Evolutionary conservation across 2,797 vertebrate species (phyloP).

Genomic region (Taeniopygia guttata): DNA sequence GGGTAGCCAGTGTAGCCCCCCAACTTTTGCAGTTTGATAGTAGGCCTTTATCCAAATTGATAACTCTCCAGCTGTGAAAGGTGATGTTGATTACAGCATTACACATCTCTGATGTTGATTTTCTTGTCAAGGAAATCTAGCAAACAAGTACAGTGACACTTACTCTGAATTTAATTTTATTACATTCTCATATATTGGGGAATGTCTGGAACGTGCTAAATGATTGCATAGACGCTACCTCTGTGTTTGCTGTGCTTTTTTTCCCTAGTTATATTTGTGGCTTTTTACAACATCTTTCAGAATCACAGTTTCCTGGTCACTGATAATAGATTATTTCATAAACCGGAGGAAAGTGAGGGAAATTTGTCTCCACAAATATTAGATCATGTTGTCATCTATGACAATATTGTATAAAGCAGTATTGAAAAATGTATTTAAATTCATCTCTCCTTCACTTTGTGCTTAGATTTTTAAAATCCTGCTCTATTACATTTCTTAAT

Average conservation of each 20-base stretch:
- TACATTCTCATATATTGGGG: background rate
- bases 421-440: background rate
- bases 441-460: background rate
- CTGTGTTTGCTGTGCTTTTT: background rate
- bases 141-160: background rate
- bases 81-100: background rate
- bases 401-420: background rate
- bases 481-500: background rate
- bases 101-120: background rate
- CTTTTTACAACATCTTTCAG: background rate
- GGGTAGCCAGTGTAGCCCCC: background rate
- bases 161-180: background rate
- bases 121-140: background rate
- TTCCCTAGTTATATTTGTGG: background rate
- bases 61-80: background rate
- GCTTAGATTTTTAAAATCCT: background rate
- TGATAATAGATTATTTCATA: background rate
- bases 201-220: background rate
- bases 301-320: background rate
- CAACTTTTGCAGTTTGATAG: background rate
- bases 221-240: background rate
- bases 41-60: background rate
- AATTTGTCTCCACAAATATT: background rate
- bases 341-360: background rate
- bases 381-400: background rate